Conservation (phyloP, 2,888 invertebrate genomes). For the Lapara coniferarum region DNA sequence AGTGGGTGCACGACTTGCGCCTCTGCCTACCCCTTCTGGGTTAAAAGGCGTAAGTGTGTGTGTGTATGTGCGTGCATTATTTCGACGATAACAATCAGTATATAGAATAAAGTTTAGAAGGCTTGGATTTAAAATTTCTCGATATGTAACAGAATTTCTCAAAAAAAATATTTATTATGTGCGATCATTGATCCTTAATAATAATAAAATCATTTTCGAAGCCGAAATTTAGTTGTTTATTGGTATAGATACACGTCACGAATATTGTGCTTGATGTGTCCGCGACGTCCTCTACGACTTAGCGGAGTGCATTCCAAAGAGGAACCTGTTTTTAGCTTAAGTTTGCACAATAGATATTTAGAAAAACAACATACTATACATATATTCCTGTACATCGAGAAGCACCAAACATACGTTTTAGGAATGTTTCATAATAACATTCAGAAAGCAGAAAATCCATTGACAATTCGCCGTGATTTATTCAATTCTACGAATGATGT, state of each 20-base stretch:
- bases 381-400: background rate
- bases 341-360: conserved; percentile 25
- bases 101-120: too few species aligned
- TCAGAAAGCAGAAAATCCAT: background rate
- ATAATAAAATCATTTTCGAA: conserved; percentile 26
- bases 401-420: background rate
- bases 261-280: conserved; percentile 45
- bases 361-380: conserved; percentile 9
- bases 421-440: background rate
- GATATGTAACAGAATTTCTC: too few species aligned
- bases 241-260: conserved; percentile 41
- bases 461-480: background rate
- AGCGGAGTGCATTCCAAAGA: conserved; percentile 63
- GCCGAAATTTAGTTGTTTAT: conserved; percentile 47
- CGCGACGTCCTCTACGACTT: conserved; percentile 45
- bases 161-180: too few species aligned
- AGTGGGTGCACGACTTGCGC: too few species aligned
- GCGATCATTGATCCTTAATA: too few species aligned
- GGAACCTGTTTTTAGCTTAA: conserved; percentile 62
- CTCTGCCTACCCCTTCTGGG: too few species aligned
- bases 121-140: too few species aligned
- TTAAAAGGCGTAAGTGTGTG: too few species aligned
- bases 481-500: conserved; percentile 8
- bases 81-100: too few species aligned
- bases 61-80: too few species aligned